A percentile compares a stretch with the other conserved stretches of the same genome.
Conservation (phyloP, 2,888 invertebrate species). For the Campopleginae sp. region DNA sequence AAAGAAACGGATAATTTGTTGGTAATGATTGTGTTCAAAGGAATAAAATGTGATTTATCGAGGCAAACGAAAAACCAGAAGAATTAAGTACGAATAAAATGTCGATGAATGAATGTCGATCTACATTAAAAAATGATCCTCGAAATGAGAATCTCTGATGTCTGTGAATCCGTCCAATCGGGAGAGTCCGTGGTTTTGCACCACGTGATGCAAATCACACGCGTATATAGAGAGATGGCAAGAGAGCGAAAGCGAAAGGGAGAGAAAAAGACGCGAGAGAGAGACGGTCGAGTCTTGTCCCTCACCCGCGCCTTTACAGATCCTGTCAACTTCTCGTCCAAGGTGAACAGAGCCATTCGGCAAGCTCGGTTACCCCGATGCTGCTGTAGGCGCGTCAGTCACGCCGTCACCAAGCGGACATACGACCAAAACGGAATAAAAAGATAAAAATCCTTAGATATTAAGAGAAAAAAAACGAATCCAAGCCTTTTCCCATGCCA, state of each 20-base stretch:
- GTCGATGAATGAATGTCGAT: conserved; percentile 31
- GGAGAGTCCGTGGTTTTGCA: conserved; percentile 65
- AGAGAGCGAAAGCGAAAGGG: conserved; percentile 2
- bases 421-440: conserved; percentile 43
- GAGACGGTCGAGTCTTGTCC: conserved; percentile 59
- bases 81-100: neutral
- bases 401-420: conserved; percentile 52
- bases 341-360: conserved; percentile 78
- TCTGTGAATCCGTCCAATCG: conserved; percentile 70
- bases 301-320: conserved; percentile 66
- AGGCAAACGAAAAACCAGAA: neutral
- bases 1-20: neutral
- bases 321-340: conserved; percentile 77
- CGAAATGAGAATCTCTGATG: conserved; percentile 72
- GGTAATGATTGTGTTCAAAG: neutral
- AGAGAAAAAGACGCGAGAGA: conserved; percentile 42
- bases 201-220: conserved; percentile 76
- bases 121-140: conserved; percentile 44
- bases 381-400: conserved; percentile 71
- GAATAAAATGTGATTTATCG: neutral
- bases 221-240: conserved; percentile 59
- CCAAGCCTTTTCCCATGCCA: conserved; percentile 26
- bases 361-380: conserved; percentile 57
- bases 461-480: conserved; percentile 32
- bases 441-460: conserved; percentile 52